Evolutionary conservation across 35 echinoderm and acorn worm genomes (phyloP).

Genomic region (Chiridota heheva): DNA sequence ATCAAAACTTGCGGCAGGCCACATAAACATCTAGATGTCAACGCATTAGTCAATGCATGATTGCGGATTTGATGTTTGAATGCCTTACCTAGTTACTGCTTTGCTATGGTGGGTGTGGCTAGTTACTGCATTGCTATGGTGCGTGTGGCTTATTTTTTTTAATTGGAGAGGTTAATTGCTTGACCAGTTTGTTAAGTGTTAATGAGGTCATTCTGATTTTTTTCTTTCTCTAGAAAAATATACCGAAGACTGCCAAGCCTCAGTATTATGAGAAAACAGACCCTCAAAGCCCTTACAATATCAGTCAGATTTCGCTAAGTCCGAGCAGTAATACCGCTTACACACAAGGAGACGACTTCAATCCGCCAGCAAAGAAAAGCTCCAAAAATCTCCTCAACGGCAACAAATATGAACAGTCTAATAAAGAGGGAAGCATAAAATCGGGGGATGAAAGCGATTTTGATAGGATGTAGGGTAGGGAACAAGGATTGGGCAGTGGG

Average conservation of each 20-base stretch:
- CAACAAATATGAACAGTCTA: background rate
- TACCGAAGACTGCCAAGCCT: background rate
- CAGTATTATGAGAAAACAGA: conserved; percentile 13
- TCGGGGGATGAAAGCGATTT: background rate
- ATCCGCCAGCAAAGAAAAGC: background rate
- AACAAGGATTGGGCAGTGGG: background rate
- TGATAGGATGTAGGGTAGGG: background rate
- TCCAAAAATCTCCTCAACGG: background rate
- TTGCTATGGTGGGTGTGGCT: background rate
- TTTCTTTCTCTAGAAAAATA: conserved; percentile 1
- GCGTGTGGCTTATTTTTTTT: background rate
- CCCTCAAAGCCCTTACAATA: conserved; percentile 11
- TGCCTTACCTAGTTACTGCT: background rate
- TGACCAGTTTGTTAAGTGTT: background rate
- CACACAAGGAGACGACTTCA: background rate
- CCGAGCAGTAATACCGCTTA: background rate
- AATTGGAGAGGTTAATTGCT: background rate
- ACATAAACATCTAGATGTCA: no score
- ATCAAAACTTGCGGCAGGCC: no score
- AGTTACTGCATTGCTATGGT: background rate
- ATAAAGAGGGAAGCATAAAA: background rate
- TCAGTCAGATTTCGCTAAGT: conserved; percentile 3
- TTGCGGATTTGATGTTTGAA: background rate
- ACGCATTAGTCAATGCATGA: no score
- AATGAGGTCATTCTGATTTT: background rate